Conservation (phyloP, 2,888 invertebrate species). For the Scelioninae gen. 2 region DNA sequence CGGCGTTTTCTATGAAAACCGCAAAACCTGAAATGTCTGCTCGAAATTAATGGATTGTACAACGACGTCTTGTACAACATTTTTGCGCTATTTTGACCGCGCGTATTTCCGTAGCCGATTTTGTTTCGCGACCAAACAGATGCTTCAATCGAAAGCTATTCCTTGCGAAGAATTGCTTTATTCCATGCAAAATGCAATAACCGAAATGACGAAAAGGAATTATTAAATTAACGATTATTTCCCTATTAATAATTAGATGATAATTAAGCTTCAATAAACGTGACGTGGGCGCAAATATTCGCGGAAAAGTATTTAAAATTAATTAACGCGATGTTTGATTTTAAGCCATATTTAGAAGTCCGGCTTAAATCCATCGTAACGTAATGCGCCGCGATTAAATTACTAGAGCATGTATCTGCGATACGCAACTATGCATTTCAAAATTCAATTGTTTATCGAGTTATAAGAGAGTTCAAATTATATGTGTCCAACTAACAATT, state of each 20-base stretch:
- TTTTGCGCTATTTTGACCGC: conserved; percentile 30
- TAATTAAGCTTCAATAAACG: too few species aligned
- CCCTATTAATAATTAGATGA: too few species aligned
- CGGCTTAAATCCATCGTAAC: conserved; percentile 1
- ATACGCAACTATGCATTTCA: conserved; percentile 17
- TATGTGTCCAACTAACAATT: conserved; percentile 40
- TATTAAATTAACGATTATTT: too few species aligned
- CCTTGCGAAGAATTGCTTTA: too few species aligned
- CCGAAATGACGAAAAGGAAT: too few species aligned
- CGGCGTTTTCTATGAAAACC: conserved; percentile 46
- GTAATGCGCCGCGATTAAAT: conserved; percentile 22
- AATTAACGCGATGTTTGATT: background rate
- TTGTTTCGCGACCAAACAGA: conserved; percentile 16
- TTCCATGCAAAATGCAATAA: too few species aligned
- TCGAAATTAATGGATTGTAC: conserved; percentile 46
- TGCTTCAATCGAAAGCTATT: conserved; percentile 3
- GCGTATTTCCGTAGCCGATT: conserved; percentile 22
- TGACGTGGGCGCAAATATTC: too few species aligned
- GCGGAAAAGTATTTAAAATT: too few species aligned
- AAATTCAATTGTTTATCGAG: conserved; percentile 42
- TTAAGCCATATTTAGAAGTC: conserved; percentile 6
- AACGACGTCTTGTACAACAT: conserved; percentile 30
- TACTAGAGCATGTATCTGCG: conserved; percentile 20
- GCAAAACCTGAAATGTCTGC: conserved; percentile 38
- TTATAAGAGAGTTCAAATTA: conserved; percentile 27